Evolutionary conservation across 1,140 invertebrate species (phyloP).

Genomic region (Bombus pyrosoma): DNA sequence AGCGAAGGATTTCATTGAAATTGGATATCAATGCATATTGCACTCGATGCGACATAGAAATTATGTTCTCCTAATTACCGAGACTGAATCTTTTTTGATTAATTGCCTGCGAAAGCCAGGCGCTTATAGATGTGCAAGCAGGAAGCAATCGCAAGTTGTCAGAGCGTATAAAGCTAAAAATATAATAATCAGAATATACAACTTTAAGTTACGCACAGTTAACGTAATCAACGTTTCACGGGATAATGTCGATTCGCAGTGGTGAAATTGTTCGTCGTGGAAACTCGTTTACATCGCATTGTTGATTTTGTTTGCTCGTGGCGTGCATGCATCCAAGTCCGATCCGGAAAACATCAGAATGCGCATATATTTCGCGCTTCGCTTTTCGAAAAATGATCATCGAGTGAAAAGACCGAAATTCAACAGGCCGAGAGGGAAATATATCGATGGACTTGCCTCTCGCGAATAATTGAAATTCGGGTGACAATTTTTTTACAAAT

Average conservation of each 20-base stretch:
- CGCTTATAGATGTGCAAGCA: too few species aligned
- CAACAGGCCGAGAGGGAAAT: not conserved
- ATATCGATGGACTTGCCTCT: not conserved
- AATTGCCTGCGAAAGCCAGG: not conserved
- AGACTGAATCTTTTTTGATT: not conserved
- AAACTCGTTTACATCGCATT: slow-evolving; percentile 11
- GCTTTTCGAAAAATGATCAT: slow-evolving; percentile 5
- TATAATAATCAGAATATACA: too few species aligned
- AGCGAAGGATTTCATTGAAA: not conserved
- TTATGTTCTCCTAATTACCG: not conserved
- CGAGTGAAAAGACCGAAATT: not conserved
- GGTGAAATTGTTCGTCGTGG: too few species aligned
- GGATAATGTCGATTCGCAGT: not conserved
- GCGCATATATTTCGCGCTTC: slow-evolving; percentile 9
- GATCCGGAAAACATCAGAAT: slow-evolving; percentile 11
- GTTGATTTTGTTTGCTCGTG: slow-evolving; percentile 1
- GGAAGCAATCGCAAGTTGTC: too few species aligned
- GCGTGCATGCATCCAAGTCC: not conserved
- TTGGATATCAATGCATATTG: not conserved
- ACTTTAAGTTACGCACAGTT: not conserved
- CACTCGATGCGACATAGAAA: not conserved
- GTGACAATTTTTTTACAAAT: not conserved
- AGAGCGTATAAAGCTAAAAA: accelerated
- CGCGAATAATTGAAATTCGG: not conserved
- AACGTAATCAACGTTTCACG: not conserved